Evolutionary conservation across 2,113 vertebrate genomes (phyloP).

Genomic region (Protomyctophum bolini): DNA sequence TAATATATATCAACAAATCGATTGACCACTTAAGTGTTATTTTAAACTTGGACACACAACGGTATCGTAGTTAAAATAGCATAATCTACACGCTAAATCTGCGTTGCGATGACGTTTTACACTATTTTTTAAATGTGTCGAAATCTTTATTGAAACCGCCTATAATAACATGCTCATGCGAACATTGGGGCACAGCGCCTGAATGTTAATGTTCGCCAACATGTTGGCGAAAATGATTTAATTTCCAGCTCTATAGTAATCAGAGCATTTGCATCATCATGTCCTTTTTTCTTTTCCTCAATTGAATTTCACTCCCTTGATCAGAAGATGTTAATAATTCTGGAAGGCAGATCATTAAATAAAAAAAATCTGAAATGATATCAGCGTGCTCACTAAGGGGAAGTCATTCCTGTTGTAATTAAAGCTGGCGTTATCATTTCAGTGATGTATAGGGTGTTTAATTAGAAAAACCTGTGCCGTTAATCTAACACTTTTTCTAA

Average conservation of each 20-base stretch:
- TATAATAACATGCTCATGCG: too few relatives aligned
- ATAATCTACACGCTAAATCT: too few relatives aligned
- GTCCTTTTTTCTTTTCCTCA: neutral
- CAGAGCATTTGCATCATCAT: neutral
- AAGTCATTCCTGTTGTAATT: constrained; percentile 31
- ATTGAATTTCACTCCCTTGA: neutral
- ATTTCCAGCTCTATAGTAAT: neutral
- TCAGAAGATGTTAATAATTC: constrained; percentile 12
- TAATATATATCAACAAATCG: too few relatives aligned
- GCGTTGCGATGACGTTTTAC: too few relatives aligned
- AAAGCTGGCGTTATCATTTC: constrained; percentile 19
- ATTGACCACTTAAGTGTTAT: too few relatives aligned
- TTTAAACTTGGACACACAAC: too few relatives aligned
- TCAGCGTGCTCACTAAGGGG: neutral
- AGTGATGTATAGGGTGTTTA: constrained; percentile 7
- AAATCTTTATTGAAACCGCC: too few relatives aligned
- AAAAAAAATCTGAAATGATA: constrained; percentile 24
- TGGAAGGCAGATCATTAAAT: constrained; percentile 11
- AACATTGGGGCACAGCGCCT: too few relatives aligned
- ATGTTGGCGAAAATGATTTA: neutral
- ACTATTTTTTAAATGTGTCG: too few relatives aligned
- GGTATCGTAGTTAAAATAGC: too few relatives aligned
- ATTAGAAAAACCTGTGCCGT: constrained; percentile 17
- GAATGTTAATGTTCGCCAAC: too few relatives aligned
- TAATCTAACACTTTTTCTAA: constrained; percentile 6